Evolutionary conservation across 2,797 vertebrate species (phyloP).

Genomic region (Phrynocephalus vlangalii): DNA sequence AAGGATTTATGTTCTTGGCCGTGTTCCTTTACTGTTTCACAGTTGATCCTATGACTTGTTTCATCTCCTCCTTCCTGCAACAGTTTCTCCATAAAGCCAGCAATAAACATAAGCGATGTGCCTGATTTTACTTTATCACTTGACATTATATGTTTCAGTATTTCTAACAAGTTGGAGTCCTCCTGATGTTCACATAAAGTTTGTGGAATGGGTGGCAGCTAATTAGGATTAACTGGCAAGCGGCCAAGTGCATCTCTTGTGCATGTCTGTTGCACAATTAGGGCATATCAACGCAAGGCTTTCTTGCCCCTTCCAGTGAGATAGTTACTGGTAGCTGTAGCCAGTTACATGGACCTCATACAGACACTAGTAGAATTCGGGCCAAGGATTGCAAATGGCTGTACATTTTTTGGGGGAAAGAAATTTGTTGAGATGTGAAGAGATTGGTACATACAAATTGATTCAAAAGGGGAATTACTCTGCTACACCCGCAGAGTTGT

Average conservation of each 20-base stretch:
- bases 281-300: too few species aligned
- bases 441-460: neutral
- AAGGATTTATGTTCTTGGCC: neutral
- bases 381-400: neutral
- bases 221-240: too few species aligned
- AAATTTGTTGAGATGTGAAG: neutral
- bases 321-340: too few species aligned
- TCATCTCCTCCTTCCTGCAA: neutral
- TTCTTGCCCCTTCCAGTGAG: too few species aligned
- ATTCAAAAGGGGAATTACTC: neutral
- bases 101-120: neutral
- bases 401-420: neutral
- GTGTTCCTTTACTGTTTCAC: constrained; percentile 32
- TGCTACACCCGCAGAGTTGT: neutral
- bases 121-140: neutral
- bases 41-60: neutral
- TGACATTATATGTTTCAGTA: neutral
- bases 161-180: neutral
- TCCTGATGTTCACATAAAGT: too few species aligned
- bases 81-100: neutral
- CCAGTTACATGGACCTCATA: too few species aligned
- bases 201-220: too few species aligned
- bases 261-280: too few species aligned
- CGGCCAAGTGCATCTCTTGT: too few species aligned
- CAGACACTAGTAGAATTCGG: too few species aligned